Evolutionary conservation across 2,888 invertebrate species (phyloP), one percentile per base, ranked within the genome.

Genomic region (Caenorhabditis sp.): DNA sequence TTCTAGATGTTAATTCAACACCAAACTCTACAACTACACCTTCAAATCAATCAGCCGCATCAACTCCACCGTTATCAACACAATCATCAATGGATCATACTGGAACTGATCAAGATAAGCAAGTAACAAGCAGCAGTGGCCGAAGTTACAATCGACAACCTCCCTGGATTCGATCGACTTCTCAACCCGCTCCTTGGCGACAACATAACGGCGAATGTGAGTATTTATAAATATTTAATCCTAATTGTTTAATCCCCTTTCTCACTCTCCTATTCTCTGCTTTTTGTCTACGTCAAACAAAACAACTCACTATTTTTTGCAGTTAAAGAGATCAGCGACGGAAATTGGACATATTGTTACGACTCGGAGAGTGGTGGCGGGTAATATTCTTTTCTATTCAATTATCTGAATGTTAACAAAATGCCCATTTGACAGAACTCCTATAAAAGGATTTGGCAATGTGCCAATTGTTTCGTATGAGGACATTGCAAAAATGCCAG

Each of bases 371-470:
- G 38, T 17, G 58, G 43, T 59, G 66, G 27, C 57, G 68, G 56
- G 49, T 25, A 23, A 60, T 38, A 17, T 31, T 53, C 1, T n/a
- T 21, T 36, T 50, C 20, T n/a, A 7, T 54, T 36, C 17, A 25
- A 21, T 26, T 3, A 43, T 43, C 25, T 50, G 25, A 21, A 31
- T 27, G 36, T 31, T 31, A 21, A n/a, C 21, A 53, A 8, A 21
- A 21, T 53, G 53, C 21, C 26, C 56, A 26, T 56, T 54, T 52
- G 57, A 57, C 57, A 79, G 79, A 27, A 60, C 66, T 7, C 49
- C 71, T 14, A 77, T 80, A 2, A 76, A 57, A 52, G 80, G 80
- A 20, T 80, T 77, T 53, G 80, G 80, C 1, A 76, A 75, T 63
- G 76, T 77, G 1, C 76, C 78, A 0, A 80, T 80, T 25, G 74